Conservation (phyloP, 1,140 invertebrate species). For the Drusus annulatus region DNA sequence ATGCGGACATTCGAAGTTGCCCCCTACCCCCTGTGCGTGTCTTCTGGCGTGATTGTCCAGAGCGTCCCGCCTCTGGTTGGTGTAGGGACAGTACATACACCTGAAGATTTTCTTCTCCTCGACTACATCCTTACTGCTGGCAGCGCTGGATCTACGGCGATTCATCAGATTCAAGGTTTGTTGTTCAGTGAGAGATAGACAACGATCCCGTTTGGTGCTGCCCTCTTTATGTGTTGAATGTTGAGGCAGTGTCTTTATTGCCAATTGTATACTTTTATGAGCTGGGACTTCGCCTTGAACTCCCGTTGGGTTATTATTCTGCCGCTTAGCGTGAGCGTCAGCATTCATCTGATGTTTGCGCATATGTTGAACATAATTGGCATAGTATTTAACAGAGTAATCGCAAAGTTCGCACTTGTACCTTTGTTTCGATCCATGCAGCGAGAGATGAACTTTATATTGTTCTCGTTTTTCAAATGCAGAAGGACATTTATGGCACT, state of each 20-base stretch:
- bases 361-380: constrained; percentile 86
- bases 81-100: constrained; percentile 86
- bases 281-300: no score
- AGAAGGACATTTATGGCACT: constrained; percentile 90
- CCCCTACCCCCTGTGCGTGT: constrained; percentile 75
- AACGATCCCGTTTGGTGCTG: constrained; percentile 60
- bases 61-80: constrained; percentile 79
- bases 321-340: constrained; percentile 75
- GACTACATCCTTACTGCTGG: constrained; percentile 65
- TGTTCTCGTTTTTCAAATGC: constrained; percentile 90
- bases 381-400: constrained; percentile 90
- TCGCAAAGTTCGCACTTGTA: constrained; percentile 90
- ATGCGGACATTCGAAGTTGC: constrained; percentile 81
- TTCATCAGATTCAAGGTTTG: constrained; percentile 67
- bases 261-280: constrained; percentile 65
- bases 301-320: constrained; percentile 60
- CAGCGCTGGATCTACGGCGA: constrained; percentile 64
- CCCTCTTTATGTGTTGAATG: constrained; percentile 65
- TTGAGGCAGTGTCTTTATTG: constrained; percentile 70
- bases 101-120: constrained; percentile 71
- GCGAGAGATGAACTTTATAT: constrained; percentile 85
- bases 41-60: constrained; percentile 83
- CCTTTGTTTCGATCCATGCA: constrained; percentile 88
- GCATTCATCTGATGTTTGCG: constrained; percentile 83
- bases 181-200: constrained; percentile 71